Evolutionary conservation across 2,113 vertebrate species (phyloP).

Genomic region (Psettodes erumei): DNA sequence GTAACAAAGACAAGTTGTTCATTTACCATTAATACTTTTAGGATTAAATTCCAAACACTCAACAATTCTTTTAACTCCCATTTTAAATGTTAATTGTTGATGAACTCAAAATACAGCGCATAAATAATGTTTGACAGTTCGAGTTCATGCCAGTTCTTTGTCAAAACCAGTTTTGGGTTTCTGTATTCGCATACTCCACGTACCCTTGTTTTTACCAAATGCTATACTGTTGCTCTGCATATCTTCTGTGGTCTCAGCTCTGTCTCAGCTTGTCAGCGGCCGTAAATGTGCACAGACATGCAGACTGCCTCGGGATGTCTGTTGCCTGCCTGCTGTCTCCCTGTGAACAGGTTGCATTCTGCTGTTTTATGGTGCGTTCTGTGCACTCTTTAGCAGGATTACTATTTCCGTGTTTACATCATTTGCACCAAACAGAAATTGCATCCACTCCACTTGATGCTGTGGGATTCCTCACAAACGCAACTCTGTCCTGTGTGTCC

Average conservation of each 20-base stretch:
- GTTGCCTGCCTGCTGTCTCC: conserved; percentile 20
- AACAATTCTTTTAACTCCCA: not conserved
- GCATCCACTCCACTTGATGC: not conserved
- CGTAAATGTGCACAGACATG: conserved; percentile 52
- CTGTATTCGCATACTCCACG: not conserved
- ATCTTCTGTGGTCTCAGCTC: not conserved
- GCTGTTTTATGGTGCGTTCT: conserved; percentile 14
- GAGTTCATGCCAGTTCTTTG: conserved; percentile 3
- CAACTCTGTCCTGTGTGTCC: not conserved
- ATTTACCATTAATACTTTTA: not conserved
- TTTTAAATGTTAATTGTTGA: not conserved
- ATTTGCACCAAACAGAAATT: not conserved
- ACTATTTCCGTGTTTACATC: not conserved
- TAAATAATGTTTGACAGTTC: not conserved
- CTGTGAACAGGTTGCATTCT: conserved; percentile 17
- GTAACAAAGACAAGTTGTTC: not conserved
- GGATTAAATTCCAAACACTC: not conserved
- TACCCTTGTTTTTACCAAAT: not conserved
- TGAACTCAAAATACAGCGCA: not conserved
- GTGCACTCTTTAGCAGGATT: too few species aligned
- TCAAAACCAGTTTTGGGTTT: conserved; percentile 32
- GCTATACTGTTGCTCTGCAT: not conserved
- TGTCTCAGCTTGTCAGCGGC: conserved; percentile 46
- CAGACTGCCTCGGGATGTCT: conserved; percentile 24
- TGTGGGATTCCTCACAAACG: not conserved